Percentiles rank a stretch among this genome's conserved stretches.
phyloP scores from a whole-genome alignment of 64 coral and sea anemone genomes.

The Astreopora myriophthalma region DNA sequence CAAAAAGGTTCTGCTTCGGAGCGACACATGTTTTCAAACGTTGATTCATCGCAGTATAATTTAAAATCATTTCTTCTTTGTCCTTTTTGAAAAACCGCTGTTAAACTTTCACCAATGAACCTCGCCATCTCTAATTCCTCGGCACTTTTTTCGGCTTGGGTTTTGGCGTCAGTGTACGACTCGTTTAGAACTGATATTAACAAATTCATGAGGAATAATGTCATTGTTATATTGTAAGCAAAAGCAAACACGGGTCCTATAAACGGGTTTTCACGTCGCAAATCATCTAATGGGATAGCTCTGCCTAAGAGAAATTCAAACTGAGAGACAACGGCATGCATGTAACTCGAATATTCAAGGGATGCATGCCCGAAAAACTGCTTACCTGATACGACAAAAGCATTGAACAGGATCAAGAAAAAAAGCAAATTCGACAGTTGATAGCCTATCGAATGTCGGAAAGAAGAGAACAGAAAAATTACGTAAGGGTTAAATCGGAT shows the following conservation, averaged over 20 bases:
- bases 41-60: not conserved
- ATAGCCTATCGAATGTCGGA: slow-evolving; percentile 8
- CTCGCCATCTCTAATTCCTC: slow-evolving; percentile 17
- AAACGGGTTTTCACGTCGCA: not conserved
- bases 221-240: not conserved
- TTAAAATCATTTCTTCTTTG: not conserved
- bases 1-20: slow-evolving; percentile 8
- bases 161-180: not conserved
- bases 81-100: not conserved
- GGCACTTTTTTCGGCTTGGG: not conserved
- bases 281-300: not conserved
- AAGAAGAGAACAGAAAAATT: slow-evolving; percentile 1
- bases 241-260: not conserved
- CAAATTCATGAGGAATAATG: not conserved
- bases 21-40: not conserved
- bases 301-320: slow-evolving; percentile 4
- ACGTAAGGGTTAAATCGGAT: slow-evolving; percentile 23
- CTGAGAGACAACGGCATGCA: not conserved
- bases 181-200: not conserved
- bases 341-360: not conserved
- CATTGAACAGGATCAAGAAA: not conserved
- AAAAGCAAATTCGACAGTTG: not conserved
- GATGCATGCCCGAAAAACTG: not conserved
- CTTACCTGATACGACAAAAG: not conserved
- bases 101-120: not conserved